Evolutionary conservation across 2,888 invertebrate species (phyloP).

Genomic region (Physocephala rufipes): DNA sequence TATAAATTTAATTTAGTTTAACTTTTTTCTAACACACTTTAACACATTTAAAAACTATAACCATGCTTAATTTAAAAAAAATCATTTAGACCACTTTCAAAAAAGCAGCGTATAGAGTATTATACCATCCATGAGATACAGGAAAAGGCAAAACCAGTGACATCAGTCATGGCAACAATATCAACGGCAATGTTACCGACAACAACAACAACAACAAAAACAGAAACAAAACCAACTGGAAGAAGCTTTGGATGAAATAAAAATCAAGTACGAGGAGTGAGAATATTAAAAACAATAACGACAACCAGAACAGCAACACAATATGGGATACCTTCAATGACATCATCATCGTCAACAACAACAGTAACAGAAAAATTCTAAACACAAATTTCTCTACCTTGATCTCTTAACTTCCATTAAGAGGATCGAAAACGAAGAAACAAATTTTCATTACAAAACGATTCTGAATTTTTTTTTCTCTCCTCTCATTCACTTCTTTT

Average conservation of each 20-base stretch:
- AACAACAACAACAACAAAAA: conserved; percentile 20
- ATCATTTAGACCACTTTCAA: too few species aligned
- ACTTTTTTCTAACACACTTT: too few species aligned
- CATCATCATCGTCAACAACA: conserved; percentile 11
- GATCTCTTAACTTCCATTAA: not conserved
- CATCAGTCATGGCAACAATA: conserved; percentile 28
- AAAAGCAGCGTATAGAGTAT: too few species aligned
- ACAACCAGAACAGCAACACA: not conserved
- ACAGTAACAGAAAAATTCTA: conserved; percentile 17
- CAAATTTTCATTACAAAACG: conserved; percentile 19
- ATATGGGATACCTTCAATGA: too few species aligned
- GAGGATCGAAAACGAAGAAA: conserved; percentile 19
- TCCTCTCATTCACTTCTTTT: not conserved
- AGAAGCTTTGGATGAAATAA: not conserved
- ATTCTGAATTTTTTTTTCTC: conserved; percentile 14
- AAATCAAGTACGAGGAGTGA: not conserved
- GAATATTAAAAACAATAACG: not conserved
- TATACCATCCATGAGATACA: too few species aligned
- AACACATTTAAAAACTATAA: too few species aligned
- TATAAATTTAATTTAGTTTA: too few species aligned
- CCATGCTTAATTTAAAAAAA: too few species aligned
- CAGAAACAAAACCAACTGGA: not conserved
- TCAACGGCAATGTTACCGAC: conserved; percentile 11
- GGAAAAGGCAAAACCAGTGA: conserved; percentile 18
- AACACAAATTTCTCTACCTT: conserved; percentile 24